Evolutionary conservation across 2,797 vertebrate genomes (phyloP).

Genomic region (Danio choprae): DNA sequence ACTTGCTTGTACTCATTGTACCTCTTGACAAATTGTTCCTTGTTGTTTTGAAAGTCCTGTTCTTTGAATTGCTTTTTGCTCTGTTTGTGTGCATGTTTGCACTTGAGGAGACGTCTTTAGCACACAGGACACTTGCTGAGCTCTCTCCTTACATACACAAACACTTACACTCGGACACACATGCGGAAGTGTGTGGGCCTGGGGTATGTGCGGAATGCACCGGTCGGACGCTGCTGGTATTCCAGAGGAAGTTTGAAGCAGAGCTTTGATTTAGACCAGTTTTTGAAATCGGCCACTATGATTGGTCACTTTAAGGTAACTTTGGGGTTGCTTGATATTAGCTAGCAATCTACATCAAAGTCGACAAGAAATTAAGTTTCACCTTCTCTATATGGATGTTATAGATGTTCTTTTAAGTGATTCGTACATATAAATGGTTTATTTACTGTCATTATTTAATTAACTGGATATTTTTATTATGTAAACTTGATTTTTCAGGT

Average conservation of each 20-base stretch:
- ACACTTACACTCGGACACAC: slow-evolving; percentile 3
- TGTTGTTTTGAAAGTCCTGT: not conserved
- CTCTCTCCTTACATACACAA: slow-evolving; percentile 14
- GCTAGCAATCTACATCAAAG: not conserved
- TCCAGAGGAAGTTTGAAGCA: slow-evolving; percentile 22
- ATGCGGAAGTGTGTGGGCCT: slow-evolving; percentile 37
- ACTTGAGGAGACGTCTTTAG: not conserved
- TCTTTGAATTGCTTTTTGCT: not conserved
- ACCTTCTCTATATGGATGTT: too few relatives aligned
- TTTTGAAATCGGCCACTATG: not conserved
- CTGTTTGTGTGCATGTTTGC: slow-evolving; percentile 5
- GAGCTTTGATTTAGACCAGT: slow-evolving; percentile 27
- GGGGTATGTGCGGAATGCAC: slow-evolving; percentile 37
- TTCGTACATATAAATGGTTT: too few relatives aligned
- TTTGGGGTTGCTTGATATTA: not conserved
- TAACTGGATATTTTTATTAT: too few relatives aligned
- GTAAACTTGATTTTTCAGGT: too few relatives aligned
- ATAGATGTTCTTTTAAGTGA: too few relatives aligned
- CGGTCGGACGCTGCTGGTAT: slow-evolving; percentile 3
- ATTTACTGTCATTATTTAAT: too few relatives aligned
- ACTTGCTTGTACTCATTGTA: not conserved
- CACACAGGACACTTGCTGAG: not conserved
- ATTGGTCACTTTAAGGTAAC: not conserved
- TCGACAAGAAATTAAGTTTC: too few relatives aligned
- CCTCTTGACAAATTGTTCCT: not conserved